Conservation (phyloP, 2,888 invertebrate genomes). For the Pandemis heparana region DNA sequence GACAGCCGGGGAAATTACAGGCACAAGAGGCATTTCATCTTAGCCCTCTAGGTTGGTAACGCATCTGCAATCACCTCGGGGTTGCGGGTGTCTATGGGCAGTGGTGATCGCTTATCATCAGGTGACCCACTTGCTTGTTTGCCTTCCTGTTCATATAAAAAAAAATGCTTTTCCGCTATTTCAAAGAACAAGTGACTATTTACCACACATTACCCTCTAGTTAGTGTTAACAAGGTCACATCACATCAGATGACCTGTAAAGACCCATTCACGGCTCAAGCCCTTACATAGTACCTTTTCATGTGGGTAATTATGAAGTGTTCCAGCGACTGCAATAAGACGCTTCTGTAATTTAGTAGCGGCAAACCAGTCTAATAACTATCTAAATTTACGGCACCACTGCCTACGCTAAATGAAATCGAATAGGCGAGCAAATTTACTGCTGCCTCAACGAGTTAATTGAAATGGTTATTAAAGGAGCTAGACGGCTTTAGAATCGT, state of each 20-base stretch:
- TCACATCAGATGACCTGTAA: neutral
- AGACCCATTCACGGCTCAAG: neutral
- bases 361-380: slow-evolving; percentile 55
- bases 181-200: neutral
- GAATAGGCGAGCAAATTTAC: slow-evolving; percentile 61
- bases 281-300: slow-evolving; percentile 14
- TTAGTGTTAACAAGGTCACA: neutral
- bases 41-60: no score
- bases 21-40: no score
- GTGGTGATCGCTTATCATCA: no score
- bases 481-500: slow-evolving; percentile 7
- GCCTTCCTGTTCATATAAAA: no score
- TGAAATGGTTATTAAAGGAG: slow-evolving; percentile 40
- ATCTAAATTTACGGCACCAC: slow-evolving; percentile 54
- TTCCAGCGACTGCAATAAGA: slow-evolving; percentile 57
- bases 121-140: no score
- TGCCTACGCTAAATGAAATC: slow-evolving; percentile 59
- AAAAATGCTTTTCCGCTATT: neutral
- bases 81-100: no score
- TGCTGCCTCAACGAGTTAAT: slow-evolving; percentile 51
- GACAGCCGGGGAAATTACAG: no score
- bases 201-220: neutral
- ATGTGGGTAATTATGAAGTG: slow-evolving; percentile 51
- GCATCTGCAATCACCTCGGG: no score
- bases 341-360: slow-evolving; percentile 46